Percentiles rank a stretch among this genome's conserved stretches.
Conservation (phyloP, 2,797 vertebrate species). For the Orestias chungarensis region DNA sequence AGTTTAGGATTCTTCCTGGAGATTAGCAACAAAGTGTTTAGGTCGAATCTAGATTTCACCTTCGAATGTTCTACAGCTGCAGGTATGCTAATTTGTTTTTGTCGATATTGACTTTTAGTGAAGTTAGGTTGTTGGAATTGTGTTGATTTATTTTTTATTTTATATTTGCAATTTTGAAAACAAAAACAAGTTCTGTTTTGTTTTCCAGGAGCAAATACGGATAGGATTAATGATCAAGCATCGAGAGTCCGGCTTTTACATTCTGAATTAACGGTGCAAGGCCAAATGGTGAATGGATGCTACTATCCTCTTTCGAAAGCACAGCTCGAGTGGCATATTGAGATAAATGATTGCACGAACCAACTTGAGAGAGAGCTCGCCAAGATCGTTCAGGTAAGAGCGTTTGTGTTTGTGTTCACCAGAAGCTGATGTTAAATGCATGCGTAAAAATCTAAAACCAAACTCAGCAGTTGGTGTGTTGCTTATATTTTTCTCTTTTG, state of each 20-base stretch:
- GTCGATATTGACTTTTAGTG: not conserved
- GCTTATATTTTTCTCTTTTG: not conserved
- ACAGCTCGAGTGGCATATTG: slow-evolving; percentile 78
- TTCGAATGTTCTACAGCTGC: not conserved
- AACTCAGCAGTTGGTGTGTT: not conserved
- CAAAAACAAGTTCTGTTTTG: not conserved
- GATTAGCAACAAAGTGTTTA: slow-evolving; percentile 12
- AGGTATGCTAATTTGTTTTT: slow-evolving; percentile 37
- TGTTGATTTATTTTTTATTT: not conserved
- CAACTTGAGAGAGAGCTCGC: slow-evolving; percentile 58
- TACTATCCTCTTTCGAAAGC: slow-evolving; percentile 65
- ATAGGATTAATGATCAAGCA: not conserved
- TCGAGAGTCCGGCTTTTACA: slow-evolving; percentile 37
- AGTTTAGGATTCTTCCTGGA: slow-evolving; percentile 62
- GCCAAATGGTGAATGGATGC: slow-evolving; percentile 65
- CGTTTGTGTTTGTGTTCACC: not conserved
- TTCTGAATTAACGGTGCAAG: slow-evolving; percentile 57
- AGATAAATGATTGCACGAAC: slow-evolving; percentile 56
- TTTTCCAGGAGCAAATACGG: slow-evolving; percentile 35
- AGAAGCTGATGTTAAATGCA: no score
- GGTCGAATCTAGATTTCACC: slow-evolving; percentile 18
- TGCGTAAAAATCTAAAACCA: not conserved
- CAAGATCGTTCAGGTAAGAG: slow-evolving; percentile 72
- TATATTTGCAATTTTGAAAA: slow-evolving; percentile 3
- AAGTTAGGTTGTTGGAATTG: no score